Conservation (phyloP, 2,888 invertebrate species). For the Tipula confusa region DNA sequence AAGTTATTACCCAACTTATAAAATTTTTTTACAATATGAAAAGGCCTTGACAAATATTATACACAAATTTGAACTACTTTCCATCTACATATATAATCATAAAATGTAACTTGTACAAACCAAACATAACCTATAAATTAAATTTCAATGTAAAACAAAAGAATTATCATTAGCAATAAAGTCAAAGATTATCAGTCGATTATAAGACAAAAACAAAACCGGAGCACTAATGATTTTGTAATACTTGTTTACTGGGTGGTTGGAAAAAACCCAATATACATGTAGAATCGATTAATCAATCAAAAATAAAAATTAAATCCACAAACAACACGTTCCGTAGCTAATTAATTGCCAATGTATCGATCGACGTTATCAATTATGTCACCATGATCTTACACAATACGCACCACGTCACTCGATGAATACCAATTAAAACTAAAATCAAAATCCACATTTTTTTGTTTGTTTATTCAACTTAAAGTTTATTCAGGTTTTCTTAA, state of each 20-base stretch:
- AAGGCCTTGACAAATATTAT: no score
- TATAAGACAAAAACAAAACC: not conserved
- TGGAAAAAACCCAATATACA: not conserved
- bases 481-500: conserved; percentile 20
- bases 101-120: no score
- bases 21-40: no score
- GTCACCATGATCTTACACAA: not conserved
- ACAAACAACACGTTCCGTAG: not conserved
- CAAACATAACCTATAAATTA: not conserved
- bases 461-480: not conserved
- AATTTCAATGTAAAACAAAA: not conserved
- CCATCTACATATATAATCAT: no score
- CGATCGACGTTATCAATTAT: not conserved
- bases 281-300: not conserved
- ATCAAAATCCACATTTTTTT: not conserved
- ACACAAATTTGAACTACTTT: no score
- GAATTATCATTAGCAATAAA: not conserved
- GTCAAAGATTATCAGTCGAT: not conserved
- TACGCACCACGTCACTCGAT: not conserved
- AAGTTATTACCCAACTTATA: no score
- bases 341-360: not conserved
- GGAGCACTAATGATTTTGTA: not conserved
- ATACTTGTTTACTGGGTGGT: not conserved
- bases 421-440: not conserved
- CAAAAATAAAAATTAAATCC: not conserved